Base-by-base conservation (phyloP, 2,888 invertebrate species). In the Anaspis maculata region DNA sequence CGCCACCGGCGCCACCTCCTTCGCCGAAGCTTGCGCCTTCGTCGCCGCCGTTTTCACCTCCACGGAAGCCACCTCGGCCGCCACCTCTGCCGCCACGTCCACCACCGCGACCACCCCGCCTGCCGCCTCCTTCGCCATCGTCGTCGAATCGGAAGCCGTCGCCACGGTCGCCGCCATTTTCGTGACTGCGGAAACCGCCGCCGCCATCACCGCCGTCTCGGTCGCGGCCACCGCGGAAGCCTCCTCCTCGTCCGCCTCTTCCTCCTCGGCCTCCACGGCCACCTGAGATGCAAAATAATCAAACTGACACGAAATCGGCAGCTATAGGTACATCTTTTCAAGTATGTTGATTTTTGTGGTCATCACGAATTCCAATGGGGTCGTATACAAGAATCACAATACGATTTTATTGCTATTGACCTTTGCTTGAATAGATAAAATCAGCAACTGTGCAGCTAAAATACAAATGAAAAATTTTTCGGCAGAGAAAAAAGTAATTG, bases 1-100 rank as follows among this genome's bases (percentile, higher is more conserved):
- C 39, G 33, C 37, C 46, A 26, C 35, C 39, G 12, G 48, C 44
- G 4, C 49, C 43, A 13, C 37, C 46, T 10, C 46, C 53, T 3
- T 48, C 49, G 3, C 47, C 49, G 16, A 54, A 54, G 10, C 51
- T 61, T 16, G 60, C 63, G 9, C 57, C 66, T 2, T 48, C 45
- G 3, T 48, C 44, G 15, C 38, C 46, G 11, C 47, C 53, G 3
- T 48, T 49, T 2, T 48, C 50, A 15, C 55, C 55, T n/a, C 51
- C 61, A 19, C 60, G 62, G 9, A 57, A 66, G n/a, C 37, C 29
- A 16, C 29, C 28, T 9, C 51, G 42, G 36, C 45, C 45, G 11
- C 42, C 38, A 5, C 48, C 45, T 11, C 48, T 43, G 10, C 54
- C 52, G 9, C 54, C 48, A 10, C 51, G 46, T 11, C 49, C 49